A percentile compares a stretch with the other conserved stretches of the same genome.
phyloP scores from a whole-genome alignment of 2,888 invertebrate species.

The Zygaena filipendulae region DNA sequence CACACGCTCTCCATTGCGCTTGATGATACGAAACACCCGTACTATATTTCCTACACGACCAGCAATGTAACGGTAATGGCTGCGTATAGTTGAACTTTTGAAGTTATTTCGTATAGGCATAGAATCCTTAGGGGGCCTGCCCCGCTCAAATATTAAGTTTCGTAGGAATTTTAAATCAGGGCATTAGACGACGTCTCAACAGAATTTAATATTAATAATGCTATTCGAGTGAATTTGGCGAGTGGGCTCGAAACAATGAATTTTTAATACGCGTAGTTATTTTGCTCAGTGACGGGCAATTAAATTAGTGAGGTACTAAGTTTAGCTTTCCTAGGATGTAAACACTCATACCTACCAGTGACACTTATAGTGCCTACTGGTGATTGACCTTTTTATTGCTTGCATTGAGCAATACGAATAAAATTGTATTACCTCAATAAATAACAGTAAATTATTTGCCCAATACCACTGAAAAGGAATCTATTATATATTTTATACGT shows the following conservation, averaged over 20 bases:
- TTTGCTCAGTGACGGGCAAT: conserved; percentile 46
- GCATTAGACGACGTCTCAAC: conserved; percentile 51
- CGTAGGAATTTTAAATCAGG: conserved; percentile 62
- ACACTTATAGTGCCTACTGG: no score
- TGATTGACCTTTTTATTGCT: no score
- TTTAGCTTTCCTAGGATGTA: conserved; percentile 33
- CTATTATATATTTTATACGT: no score
- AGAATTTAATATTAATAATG: conserved; percentile 61
- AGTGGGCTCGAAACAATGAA: conserved; percentile 48
- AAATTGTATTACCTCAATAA: no score
- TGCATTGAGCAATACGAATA: no score
- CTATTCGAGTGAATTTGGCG: conserved; percentile 40
- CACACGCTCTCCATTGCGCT: conserved; percentile 38
- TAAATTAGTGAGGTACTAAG: conserved; percentile 53
- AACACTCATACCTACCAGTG: no score
- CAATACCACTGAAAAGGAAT: no score
- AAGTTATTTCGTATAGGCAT: conserved; percentile 30
- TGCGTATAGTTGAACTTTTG: conserved; percentile 36
- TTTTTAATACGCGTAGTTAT: conserved; percentile 61
- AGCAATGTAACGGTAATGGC: conserved; percentile 38
- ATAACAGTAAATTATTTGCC: no score
- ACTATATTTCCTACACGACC: conserved; percentile 19
- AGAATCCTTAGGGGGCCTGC: conserved; percentile 34
- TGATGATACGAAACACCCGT: conserved; percentile 15
- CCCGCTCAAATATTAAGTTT: conserved; percentile 61